These are phyloP conservation scores for Xylocampa areola DNA, from an alignment of 2,888 invertebrate genomes.

Conservation along the genomic window DNA sequence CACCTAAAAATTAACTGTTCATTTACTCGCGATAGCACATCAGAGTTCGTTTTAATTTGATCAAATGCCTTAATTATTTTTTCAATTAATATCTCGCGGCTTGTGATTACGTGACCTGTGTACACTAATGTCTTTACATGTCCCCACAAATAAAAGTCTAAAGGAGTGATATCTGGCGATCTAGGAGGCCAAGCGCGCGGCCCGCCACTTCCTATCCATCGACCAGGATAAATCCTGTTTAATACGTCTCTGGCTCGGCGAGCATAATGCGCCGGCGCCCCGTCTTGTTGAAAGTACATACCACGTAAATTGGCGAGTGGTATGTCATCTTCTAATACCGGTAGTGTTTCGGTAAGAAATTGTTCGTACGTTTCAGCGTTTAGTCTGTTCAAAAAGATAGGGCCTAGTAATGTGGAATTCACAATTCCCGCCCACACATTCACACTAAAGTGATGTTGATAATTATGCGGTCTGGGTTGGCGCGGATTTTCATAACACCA, in stretches of 20 bases:
- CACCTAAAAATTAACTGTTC: not conserved
- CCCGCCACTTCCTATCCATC: slow-evolving; percentile 2
- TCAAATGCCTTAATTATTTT: not conserved
- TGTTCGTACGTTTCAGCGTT: not conserved
- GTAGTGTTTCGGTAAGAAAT: slow-evolving; percentile 1
- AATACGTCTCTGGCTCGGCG: not conserved
- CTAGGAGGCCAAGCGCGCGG: not conserved
- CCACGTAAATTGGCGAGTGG: not conserved
- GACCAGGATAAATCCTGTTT: not conserved
- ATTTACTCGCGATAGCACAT: not conserved
- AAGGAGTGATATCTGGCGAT: not conserved
- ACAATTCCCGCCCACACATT: not conserved
- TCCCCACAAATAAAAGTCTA: slow-evolving; percentile 1
- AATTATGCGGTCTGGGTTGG: not conserved
- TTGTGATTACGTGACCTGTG: not conserved
- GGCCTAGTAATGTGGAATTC: not conserved
- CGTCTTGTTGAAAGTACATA: not conserved
- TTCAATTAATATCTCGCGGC: not conserved
- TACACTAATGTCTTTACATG: slow-evolving; percentile 1
- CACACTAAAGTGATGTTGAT: not conserved
- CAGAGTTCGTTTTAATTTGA: not conserved
- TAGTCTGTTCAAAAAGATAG: not conserved
- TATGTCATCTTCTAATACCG: not conserved
- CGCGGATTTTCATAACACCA: slow-evolving; percentile 12
- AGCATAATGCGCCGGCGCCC: not conserved